Percentiles rank a stretch among this genome's conserved stretches.
These are phyloP conservation scores for Trissonchulus latispiculum DNA, from an alignment of 2,888 invertebrate genomes.

Conservation along the genomic window DNA sequence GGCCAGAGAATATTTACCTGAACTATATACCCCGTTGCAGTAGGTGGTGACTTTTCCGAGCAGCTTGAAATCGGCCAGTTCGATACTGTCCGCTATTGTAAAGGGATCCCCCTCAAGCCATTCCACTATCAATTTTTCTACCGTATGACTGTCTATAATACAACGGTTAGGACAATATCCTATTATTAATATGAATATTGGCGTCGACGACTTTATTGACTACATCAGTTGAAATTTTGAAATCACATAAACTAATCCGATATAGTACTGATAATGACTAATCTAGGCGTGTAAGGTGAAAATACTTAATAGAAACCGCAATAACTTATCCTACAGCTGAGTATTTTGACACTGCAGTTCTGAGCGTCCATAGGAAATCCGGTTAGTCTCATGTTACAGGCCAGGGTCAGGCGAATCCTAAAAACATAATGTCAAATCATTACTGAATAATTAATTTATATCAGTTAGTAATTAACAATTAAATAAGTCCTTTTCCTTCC, in stretches of 20 bases:
- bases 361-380: constrained; percentile 32
- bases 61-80: constrained; percentile 7
- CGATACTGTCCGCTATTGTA: background rate
- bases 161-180: background rate
- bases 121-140: background rate
- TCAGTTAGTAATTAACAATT: no score
- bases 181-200: background rate
- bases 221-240: background rate
- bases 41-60: background rate
- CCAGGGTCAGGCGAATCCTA: constrained; percentile 37
- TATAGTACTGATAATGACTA: no score
- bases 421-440: no score
- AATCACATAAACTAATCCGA: no score
- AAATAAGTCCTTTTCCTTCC: no score
- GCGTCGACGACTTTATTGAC: background rate
- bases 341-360: background rate
- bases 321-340: constrained; percentile 10
- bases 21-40: constrained; percentile 8
- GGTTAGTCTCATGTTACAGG: constrained; percentile 40
- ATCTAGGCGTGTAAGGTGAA: no score
- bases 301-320: no score
- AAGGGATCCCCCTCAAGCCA: background rate
- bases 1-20: no score
- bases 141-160: constrained; percentile 1
- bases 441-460: no score